Base-by-base conservation (phyloP, 2,888 invertebrate species). In the Aphrophora alni region DNA sequence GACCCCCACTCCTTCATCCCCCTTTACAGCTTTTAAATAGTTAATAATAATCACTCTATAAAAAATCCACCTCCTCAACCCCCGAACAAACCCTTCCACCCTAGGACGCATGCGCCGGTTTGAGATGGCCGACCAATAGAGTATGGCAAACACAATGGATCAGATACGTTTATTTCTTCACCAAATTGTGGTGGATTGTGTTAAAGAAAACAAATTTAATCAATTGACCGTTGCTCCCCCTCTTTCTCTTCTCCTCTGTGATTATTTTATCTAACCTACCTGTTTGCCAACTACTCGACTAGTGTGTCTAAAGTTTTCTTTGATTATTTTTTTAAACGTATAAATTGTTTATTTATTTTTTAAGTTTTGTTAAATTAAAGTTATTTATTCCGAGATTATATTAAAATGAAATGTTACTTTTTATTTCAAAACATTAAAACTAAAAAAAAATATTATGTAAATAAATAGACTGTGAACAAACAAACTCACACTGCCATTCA, bases 11-110 rank as follows among this genome's bases (percentile, higher is more conserved):
- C 25, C 75, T 21, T 27, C 51, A 44, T 21, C n/a, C 74, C 74
- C 75, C 79, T 73, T 38, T 33, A 74, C 79, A 68, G 79, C 79
- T 74, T 74, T 79, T 80, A 80, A 80, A 80, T 75, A 75, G 75
- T 75, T 80, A 80, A 80, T 80, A 80, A 80, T 79, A 79, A 79
- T 79, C 75, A 75, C 44, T 38, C 68, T 59, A 69, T 59, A 51
- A 80, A 80, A 80, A 80, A 69, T 74, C 79, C 75, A 80, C 79
- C 79, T 59, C 79, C 75, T 74, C 74, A 59, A 59, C 59, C 59
- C 59, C 59, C 59, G 12, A 44, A 44, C 44, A 44, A 44, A 44
- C 59, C 59, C 59, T 21, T n/a, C 7, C 21, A 21, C 3, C 10
- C 21, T 21, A 21, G 14, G n/a, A 14, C 59, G 59, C 59, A 21